These are phyloP conservation scores for Oscheius sp. DNA, from an alignment of 1,140 invertebrate genomes.

Conservation along the genomic window DNA sequence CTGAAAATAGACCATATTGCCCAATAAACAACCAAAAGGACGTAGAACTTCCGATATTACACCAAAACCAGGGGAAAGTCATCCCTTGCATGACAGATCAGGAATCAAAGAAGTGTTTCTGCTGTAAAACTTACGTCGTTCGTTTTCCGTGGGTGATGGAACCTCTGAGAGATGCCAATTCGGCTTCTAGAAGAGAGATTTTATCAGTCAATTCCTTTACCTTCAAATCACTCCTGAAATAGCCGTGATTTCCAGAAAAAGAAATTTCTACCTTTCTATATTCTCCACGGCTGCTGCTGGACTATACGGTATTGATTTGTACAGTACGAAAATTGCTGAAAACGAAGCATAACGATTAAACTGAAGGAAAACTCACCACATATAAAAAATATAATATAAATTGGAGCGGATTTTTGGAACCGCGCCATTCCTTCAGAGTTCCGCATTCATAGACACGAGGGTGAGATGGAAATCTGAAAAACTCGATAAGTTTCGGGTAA, in stretches of 20 bases:
- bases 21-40: too few species aligned
- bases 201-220: not conserved
- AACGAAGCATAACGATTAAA: not conserved
- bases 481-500: too few species aligned
- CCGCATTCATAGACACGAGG: slow-evolving; percentile 5
- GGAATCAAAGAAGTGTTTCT: not conserved
- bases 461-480: too few species aligned
- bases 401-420: not conserved
- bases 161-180: not conserved
- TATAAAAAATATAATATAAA: not conserved
- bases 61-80: too few species aligned
- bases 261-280: not conserved
- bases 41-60: too few species aligned
- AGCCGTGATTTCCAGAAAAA: not conserved
- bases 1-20: too few species aligned
- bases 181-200: not conserved
- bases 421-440: not conserved
- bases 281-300: not conserved
- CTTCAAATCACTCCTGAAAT: not conserved
- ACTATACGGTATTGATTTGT: not conserved
- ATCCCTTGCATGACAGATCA: not conserved
- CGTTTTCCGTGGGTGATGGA: not conserved
- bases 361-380: not conserved
- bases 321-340: not conserved
- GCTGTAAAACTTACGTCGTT: not conserved